These are phyloP conservation scores for Pycnomerus fuliginosus DNA, from an alignment of 2,888 invertebrate species.

Conservation along the genomic window DNA sequence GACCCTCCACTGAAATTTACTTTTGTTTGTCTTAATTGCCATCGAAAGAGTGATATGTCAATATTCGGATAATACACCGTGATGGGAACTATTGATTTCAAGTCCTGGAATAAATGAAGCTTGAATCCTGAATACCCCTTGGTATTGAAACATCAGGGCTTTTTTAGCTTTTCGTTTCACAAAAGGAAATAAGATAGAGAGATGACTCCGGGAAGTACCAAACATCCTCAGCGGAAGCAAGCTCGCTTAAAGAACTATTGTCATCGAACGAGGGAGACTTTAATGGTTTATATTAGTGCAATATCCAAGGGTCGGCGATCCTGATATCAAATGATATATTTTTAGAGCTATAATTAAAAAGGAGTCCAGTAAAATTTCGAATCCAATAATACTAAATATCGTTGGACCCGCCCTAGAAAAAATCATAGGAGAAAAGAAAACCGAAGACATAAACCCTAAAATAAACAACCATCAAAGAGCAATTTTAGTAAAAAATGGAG, in stretches of 20 bases:
- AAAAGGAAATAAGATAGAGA: slow-evolving; percentile 32
- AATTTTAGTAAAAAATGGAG: slow-evolving; percentile 47
- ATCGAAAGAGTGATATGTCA: no score
- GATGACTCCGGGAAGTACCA: slow-evolving; percentile 40
- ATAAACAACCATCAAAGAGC: slow-evolving; percentile 49
- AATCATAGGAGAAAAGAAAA: slow-evolving; percentile 25
- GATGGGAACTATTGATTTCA: no score
- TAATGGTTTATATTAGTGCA: slow-evolving; percentile 42
- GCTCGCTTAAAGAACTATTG: slow-evolving; percentile 41
- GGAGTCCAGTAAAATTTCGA: neutral
- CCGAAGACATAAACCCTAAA: slow-evolving; percentile 44
- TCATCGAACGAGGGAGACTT: slow-evolving; percentile 31
- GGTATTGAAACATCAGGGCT: no score
- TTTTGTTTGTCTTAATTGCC: no score
- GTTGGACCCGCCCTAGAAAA: slow-evolving; percentile 20
- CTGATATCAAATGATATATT: neutral
- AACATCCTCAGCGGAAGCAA: slow-evolving; percentile 40
- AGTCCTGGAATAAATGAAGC: no score
- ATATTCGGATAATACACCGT: no score
- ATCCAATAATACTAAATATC: neutral
- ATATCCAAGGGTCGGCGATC: neutral
- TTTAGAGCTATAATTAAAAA: neutral
- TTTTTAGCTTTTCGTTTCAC: no score
- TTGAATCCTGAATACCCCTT: no score
- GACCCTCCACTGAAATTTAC: no score